Evolutionary conservation across 2,113 vertebrate genomes (phyloP).

Genomic region (Ctenomys sociabilis): DNA sequence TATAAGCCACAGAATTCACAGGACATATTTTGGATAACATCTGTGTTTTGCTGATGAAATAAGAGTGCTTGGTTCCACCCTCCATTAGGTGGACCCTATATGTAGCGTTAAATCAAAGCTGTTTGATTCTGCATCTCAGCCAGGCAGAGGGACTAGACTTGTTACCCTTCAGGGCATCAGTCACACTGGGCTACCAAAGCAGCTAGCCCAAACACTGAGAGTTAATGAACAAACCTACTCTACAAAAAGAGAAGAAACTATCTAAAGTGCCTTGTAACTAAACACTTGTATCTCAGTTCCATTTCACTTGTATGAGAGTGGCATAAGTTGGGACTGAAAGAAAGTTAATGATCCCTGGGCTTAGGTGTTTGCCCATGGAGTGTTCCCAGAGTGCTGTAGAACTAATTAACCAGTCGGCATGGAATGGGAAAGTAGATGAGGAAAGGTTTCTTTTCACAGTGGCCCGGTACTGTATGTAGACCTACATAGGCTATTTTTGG

Average conservation of each 20-base stretch:
- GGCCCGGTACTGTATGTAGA: slow-evolving; percentile 7
- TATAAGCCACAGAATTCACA: background rate
- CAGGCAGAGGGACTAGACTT: background rate
- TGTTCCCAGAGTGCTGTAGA: slow-evolving; percentile 2
- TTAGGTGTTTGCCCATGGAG: background rate
- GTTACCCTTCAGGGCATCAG: fast-evolving
- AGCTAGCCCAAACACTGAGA: background rate
- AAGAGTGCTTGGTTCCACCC: background rate
- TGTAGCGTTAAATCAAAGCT: background rate
- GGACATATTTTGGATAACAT: background rate
- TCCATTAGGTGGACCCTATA: background rate
- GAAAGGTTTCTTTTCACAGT: slow-evolving; percentile 44
- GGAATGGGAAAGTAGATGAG: slow-evolving; percentile 5
- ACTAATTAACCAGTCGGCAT: slow-evolving; percentile 62
- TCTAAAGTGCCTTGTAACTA: slow-evolving; percentile 56
- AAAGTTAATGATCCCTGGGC: slow-evolving; percentile 63
- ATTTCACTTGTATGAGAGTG: background rate
- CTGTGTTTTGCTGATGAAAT: background rate
- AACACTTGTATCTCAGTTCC: background rate
- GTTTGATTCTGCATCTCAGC: background rate
- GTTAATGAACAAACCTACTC: background rate
- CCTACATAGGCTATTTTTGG: slow-evolving; percentile 67
- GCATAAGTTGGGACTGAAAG: slow-evolving; percentile 60
- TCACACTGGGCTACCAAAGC: background rate
- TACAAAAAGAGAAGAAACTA: background rate